Evolutionary conservation across 2,797 vertebrate genomes (phyloP), one percentile per base, ranked within the genome.

Genomic region (Coregonus suidteri): DNA sequence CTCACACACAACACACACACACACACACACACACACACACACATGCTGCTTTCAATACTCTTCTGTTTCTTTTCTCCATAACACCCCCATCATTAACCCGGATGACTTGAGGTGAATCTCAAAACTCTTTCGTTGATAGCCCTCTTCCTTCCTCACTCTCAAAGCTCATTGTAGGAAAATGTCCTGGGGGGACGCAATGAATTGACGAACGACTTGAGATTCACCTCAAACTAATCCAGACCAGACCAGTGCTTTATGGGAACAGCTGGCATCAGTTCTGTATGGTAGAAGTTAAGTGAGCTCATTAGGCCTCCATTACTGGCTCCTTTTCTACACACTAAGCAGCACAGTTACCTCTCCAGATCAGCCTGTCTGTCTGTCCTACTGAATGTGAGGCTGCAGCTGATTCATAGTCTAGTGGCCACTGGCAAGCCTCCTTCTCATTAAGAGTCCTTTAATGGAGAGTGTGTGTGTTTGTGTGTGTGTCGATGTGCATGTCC

Each of bases 291-390:
- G 77, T 75, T 82, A 41, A 56, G 56, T 59, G 18, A 59, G 56
- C 47, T 85, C 77, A 87, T 85, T 81, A 78, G 41, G 31, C 77
- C 25, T 25, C 31, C 16, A 2, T 86, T 81, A 69, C 80, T 83
- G 80, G 73, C 72, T 75, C 75, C 71, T 25, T 1, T 81, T 86
- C 66, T 20, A 18, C 2, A 18, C 56, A 18, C 56, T 56, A 4
- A 16, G 56, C 56, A 59, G n/a, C 56, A 59, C 56, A 59, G 56
- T 2, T 7, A 81, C 79, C 41, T 47, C 41, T 47, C 72, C 74
- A 18, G 52, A 64, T 80, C 77, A 30, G 76, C 80, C 62, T 18
- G 2, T 74, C 85, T 70, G 68, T 16, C 47, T 47, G 52, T 77
- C 82, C 77, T 83, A 77, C 83, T 83, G 78, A 85, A 41, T 76